Conservation (phyloP, 2,113 vertebrate genomes). For the Leucopsar rothschildi region DNA sequence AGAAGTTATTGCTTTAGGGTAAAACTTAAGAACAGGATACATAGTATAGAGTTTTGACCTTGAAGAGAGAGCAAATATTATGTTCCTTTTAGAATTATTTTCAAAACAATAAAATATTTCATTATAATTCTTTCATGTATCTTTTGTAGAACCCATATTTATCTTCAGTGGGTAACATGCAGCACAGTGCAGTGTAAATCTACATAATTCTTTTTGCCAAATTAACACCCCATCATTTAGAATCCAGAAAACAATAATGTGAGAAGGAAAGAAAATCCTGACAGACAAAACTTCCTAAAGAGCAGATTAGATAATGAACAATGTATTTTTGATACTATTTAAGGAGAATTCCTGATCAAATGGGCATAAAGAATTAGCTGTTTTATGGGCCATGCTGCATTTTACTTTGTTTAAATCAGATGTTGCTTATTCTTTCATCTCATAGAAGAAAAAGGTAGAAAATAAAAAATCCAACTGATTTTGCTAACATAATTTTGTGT, state of each 20-base stretch:
- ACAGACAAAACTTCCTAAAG: not conserved
- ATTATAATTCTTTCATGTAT: not conserved
- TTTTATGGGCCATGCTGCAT: not conserved
- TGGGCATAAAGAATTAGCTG: not conserved
- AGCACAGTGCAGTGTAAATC: not conserved
- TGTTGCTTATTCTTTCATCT: not conserved
- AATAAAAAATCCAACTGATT: not conserved
- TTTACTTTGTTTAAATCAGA: not conserved
- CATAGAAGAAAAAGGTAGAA: not conserved
- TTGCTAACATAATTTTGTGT: not conserved
- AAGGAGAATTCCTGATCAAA: not conserved
- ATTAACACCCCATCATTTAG: not conserved
- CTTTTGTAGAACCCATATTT: not conserved
- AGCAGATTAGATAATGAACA: not conserved
- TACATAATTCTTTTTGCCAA: not conserved
- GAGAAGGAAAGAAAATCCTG: not conserved
- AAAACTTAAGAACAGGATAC: not conserved
- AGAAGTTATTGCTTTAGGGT: not conserved
- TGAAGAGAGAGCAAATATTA: not conserved
- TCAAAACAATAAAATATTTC: not conserved
- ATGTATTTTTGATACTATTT: not conserved
- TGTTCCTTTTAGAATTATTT: not conserved
- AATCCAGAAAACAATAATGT: not conserved
- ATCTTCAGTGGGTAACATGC: not conserved
- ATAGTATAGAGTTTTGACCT: not conserved